Evolutionary conservation across 2,797 vertebrate species (phyloP).

Genomic region (Buphagus erythrorhynchus): DNA sequence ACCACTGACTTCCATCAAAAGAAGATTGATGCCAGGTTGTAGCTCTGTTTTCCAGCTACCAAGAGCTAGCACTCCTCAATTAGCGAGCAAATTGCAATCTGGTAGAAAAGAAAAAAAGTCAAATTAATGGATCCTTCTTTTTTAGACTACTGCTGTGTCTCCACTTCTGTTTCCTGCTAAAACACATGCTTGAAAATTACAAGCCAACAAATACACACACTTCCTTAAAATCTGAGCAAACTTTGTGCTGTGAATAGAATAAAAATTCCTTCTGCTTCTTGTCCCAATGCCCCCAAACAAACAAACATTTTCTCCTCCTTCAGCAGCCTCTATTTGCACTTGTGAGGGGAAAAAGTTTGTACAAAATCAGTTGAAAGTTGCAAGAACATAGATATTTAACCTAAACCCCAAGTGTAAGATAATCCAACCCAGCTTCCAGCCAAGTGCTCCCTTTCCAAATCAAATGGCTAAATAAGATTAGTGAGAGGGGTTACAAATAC

Average conservation of each 20-base stretch:
- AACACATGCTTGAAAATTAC: background rate
- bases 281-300: background rate
- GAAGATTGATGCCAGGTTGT: background rate
- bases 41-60: conserved; percentile 4
- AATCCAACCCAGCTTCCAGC: background rate
- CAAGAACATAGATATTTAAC: background rate
- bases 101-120: background rate
- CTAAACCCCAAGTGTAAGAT: background rate
- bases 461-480: background rate
- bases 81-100: background rate
- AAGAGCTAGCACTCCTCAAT: background rate
- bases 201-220: background rate
- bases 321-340: background rate
- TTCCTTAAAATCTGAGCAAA: background rate
- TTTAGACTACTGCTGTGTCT: background rate
- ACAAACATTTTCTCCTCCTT: background rate
- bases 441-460: background rate
- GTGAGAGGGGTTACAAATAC: background rate
- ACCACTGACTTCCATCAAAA: conserved; percentile 1
- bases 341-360: background rate
- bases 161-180: background rate
- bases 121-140: background rate
- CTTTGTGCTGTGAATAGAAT: background rate
- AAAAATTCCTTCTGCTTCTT: background rate
- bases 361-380: background rate